A percentile compares a stretch with the other conserved stretches of the same genome.
These are phyloP conservation scores for Aspidiotus destructor DNA, from an alignment of 2,888 invertebrate genomes.

Conservation along the genomic window DNA sequence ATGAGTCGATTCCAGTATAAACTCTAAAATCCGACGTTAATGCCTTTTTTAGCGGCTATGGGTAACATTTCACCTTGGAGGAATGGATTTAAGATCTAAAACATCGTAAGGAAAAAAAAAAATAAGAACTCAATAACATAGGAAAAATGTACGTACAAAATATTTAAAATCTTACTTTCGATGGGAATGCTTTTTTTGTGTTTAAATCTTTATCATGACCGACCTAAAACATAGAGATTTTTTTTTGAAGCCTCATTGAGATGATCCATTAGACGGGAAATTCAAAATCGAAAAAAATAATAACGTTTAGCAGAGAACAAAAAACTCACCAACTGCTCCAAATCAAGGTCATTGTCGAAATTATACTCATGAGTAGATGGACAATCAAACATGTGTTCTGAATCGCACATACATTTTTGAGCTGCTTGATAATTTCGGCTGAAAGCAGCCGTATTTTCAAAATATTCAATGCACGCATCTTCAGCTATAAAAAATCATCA, in stretches of 20 bases:
- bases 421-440: constrained; percentile 85
- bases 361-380: constrained; percentile 45
- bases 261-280: neutral
- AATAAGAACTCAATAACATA: too few species aligned
- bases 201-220: neutral
- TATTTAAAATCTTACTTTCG: neutral
- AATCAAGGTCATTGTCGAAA: constrained; percentile 42
- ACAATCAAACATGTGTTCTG: constrained; percentile 94
- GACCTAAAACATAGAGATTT: neutral
- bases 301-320: neutral
- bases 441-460: constrained; percentile 91
- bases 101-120: constrained; percentile 35
- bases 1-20: too few species aligned
- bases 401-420: constrained; percentile 95
- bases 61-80: constrained; percentile 76
- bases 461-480: constrained; percentile 80
- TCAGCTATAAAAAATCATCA: constrained; percentile 48
- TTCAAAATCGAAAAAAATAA: neutral
- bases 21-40: constrained; percentile 48
- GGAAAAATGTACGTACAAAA: too few species aligned
- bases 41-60: constrained; percentile 87
- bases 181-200: neutral
- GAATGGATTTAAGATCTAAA: constrained; percentile 70
- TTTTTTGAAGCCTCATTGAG: neutral
- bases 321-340: constrained; percentile 18